These are phyloP conservation scores for Lordiphosa clarofinis DNA, from an alignment of 1,140 invertebrate genomes.

Conservation along the genomic window DNA sequence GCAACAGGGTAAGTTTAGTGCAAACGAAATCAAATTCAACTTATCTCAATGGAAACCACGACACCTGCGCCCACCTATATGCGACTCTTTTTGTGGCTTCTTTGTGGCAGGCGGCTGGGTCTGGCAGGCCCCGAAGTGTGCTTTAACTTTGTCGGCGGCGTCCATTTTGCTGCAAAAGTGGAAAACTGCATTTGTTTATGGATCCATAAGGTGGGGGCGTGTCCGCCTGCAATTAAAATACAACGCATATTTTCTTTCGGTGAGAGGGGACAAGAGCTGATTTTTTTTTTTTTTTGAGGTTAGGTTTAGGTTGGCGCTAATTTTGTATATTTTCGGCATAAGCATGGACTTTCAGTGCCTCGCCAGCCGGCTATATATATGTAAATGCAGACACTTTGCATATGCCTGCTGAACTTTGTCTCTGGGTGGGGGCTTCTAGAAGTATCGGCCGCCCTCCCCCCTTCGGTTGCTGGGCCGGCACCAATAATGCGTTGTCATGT, in stretches of 20 bases:
- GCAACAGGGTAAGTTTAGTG: conserved; percentile 49
- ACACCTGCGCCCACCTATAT: conserved; percentile 1
- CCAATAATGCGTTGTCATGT: conserved; percentile 19
- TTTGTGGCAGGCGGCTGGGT: conserved; percentile 29
- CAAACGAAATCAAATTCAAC: background rate
- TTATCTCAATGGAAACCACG: background rate
- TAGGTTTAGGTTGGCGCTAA: conserved; percentile 52
- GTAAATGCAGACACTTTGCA: conserved; percentile 36
- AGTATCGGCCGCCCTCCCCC: background rate
- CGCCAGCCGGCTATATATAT: conserved; percentile 19
- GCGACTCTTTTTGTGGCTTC: conserved; percentile 65
- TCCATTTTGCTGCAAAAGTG: conserved; percentile 43
- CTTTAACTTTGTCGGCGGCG: conserved; percentile 39
- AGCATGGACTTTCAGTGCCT: conserved; percentile 25
- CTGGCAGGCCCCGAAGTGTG: conserved; percentile 41
- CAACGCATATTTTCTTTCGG: background rate
- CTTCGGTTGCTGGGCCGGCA: conserved; percentile 25
- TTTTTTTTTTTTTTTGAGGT: conserved; percentile 57
- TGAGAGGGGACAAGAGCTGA: no score
- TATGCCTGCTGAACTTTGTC: background rate
- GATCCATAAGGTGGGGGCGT: conserved; percentile 39
- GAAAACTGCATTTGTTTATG: no score
- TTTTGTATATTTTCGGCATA: conserved; percentile 40
- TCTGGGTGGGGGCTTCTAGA: conserved; percentile 14
- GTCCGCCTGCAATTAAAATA: conserved; percentile 59